phyloP scores from a whole-genome alignment of 1,140 invertebrate genomes.

The Laupala kohalensis region DNA sequence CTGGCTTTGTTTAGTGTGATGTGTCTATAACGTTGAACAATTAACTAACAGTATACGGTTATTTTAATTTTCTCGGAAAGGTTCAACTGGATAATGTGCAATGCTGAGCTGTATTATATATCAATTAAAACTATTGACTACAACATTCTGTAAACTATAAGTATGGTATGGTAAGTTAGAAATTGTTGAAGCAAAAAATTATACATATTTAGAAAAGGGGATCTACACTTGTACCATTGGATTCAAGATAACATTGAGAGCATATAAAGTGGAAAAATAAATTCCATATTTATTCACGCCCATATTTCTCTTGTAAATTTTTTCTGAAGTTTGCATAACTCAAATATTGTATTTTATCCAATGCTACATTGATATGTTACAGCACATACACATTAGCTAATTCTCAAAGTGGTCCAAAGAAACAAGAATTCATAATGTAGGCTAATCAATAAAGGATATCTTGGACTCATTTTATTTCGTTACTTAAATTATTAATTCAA shows the following conservation, averaged over 20 bases:
- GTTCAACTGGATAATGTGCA: conserved; percentile 7
- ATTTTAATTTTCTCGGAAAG: conserved; percentile 5
- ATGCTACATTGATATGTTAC: too few species aligned
- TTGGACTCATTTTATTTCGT: too few species aligned
- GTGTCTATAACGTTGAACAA: conserved; percentile 6
- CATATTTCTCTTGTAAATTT: conserved; percentile 3
- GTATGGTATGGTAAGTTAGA: conserved; percentile 2
- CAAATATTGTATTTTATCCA: background rate
- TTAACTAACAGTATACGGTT: conserved; percentile 6
- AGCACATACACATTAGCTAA: too few species aligned
- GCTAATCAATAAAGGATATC: too few species aligned
- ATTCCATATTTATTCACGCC: background rate
- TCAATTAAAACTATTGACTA: conserved; percentile 13
- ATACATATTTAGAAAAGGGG: background rate
- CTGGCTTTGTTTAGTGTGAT: conserved; percentile 1
- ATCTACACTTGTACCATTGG: background rate
- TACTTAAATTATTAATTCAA: too few species aligned
- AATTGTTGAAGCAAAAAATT: conserved; percentile 8
- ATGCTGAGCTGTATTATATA: conserved; percentile 6
- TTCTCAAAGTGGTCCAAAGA: too few species aligned
- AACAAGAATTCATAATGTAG: too few species aligned
- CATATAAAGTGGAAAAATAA: background rate
- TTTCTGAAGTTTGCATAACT: conserved; percentile 1
- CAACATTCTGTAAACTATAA: conserved; percentile 14
- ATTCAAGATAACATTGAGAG: background rate